These are phyloP conservation scores for Anastrepha obliqua DNA, from an alignment of 1,140 invertebrate species.

Conservation along the genomic window DNA sequence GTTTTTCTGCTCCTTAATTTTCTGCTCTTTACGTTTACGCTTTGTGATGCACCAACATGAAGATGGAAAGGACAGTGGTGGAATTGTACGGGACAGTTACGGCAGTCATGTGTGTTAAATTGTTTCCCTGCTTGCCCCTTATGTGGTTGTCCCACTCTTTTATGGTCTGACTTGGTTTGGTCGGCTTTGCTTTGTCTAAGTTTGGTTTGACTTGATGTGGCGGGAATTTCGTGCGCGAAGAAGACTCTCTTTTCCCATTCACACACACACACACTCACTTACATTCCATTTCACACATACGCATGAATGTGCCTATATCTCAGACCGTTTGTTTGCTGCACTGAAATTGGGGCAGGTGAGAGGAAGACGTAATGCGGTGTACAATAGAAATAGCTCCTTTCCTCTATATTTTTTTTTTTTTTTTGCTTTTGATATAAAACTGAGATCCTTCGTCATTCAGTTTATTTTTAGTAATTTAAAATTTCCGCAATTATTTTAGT, in stretches of 20 bases:
- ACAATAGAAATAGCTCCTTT: not conserved
- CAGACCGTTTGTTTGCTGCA: not conserved
- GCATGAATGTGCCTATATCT: not conserved
- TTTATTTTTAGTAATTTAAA: not conserved
- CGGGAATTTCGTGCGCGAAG: not conserved
- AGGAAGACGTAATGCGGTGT: not conserved
- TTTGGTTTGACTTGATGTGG: not conserved
- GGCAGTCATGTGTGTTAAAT: slow-evolving; percentile 50
- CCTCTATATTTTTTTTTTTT: no score
- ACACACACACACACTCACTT: not conserved
- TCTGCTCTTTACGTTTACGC: slow-evolving; percentile 51
- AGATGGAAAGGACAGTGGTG: not conserved
- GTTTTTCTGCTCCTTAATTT: slow-evolving; percentile 57
- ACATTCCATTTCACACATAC: not conserved
- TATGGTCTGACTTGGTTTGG: not conserved
- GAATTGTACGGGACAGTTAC: not conserved
- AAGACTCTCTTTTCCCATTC: not conserved
- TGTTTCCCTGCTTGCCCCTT: slow-evolving; percentile 11
- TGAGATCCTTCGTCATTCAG: not conserved
- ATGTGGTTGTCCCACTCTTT: not conserved
- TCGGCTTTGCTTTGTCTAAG: not conserved
- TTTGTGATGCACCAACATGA: not conserved
- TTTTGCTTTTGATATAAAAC: not conserved
- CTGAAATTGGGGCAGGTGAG: not conserved
- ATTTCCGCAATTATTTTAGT: not conserved